phyloP scores from a whole-genome alignment of 1,140 invertebrate species.

The Oryzaephilus surinamensis region DNA sequence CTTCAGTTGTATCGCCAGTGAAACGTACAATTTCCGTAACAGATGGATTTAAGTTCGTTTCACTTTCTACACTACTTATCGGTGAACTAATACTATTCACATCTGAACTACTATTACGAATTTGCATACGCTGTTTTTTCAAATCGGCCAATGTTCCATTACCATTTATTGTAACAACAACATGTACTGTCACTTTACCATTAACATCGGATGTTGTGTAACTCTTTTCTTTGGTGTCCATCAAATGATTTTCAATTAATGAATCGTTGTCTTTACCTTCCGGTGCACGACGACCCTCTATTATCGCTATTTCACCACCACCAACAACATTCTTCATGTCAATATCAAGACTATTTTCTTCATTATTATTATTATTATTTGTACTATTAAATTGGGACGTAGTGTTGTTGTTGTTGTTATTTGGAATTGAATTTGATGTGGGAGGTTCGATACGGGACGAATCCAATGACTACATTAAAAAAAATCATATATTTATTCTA shows the following conservation, averaged over 20 bases:
- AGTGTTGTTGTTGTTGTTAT: constrained; percentile 10
- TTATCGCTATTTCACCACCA: constrained; percentile 17
- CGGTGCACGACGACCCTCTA: constrained; percentile 53
- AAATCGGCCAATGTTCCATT: constrained; percentile 69
- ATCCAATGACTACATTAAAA: too few relatives aligned
- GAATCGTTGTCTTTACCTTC: constrained; percentile 70
- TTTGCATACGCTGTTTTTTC: constrained; percentile 79
- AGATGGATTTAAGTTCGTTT: constrained; percentile 27
- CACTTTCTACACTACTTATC: constrained; percentile 38
- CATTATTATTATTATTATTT: constrained; percentile 22
- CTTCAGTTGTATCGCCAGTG: constrained; percentile 54
- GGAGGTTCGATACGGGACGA: constrained; percentile 5
- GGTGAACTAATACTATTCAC: constrained; percentile 38
- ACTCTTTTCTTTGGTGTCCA: constrained; percentile 41
- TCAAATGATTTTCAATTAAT: constrained; percentile 54
- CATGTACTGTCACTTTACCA: constrained; percentile 77
- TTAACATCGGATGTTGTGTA: constrained; percentile 52
- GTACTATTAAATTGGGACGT: constrained; percentile 9
- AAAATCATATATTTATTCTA: too few relatives aligned
- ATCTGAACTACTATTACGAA: constrained; percentile 51
- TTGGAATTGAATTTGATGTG: constrained; percentile 5
- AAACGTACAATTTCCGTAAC: constrained; percentile 44
- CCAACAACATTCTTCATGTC: not conserved
- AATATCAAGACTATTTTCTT: not conserved
- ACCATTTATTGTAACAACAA: constrained; percentile 54